These are phyloP conservation scores for Branchipolynoe longqiensis DNA, from an alignment of 2,888 invertebrate genomes.

Conservation along the genomic window DNA sequence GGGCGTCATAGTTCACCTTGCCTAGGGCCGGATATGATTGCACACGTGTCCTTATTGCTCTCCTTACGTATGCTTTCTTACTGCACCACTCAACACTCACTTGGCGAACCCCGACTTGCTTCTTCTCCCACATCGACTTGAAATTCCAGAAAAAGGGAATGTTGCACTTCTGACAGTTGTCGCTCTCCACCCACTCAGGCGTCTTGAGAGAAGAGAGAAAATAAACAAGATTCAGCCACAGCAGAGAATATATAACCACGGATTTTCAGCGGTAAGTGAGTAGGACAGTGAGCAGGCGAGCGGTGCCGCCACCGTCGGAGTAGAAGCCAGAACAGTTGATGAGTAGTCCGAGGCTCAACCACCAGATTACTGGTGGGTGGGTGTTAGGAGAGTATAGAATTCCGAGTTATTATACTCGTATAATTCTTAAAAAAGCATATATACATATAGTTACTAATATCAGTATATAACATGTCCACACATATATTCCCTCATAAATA, in stretches of 20 bases:
- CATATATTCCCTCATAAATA: too few species aligned
- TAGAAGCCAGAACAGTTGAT: not conserved
- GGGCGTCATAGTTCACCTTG: too few species aligned
- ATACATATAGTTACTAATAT: too few species aligned
- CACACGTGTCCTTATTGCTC: too few species aligned
- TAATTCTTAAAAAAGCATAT: too few species aligned
- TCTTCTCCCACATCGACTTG: conserved; percentile 98
- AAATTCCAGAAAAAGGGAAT: conserved; percentile 99
- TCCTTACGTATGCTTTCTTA: too few species aligned
- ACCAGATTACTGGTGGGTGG: too few species aligned
- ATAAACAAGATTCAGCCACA: not conserved
- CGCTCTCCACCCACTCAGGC: conserved; percentile 96
- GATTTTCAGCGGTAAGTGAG: not conserved
- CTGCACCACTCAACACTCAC: conserved; percentile 74
- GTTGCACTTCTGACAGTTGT: conserved; percentile 95
- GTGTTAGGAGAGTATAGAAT: too few species aligned
- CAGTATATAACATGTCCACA: too few species aligned
- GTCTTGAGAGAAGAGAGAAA: conserved; percentile 84
- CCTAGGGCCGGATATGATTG: too few species aligned
- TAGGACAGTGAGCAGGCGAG: not conserved
- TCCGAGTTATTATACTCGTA: too few species aligned
- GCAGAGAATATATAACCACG: not conserved
- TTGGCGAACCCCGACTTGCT: conserved; percentile 91
- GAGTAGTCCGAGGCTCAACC: not conserved
- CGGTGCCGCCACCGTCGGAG: not conserved